These are phyloP conservation scores for Diogma glabrata DNA, from an alignment of 2,888 invertebrate genomes.

Conservation along the genomic window DNA sequence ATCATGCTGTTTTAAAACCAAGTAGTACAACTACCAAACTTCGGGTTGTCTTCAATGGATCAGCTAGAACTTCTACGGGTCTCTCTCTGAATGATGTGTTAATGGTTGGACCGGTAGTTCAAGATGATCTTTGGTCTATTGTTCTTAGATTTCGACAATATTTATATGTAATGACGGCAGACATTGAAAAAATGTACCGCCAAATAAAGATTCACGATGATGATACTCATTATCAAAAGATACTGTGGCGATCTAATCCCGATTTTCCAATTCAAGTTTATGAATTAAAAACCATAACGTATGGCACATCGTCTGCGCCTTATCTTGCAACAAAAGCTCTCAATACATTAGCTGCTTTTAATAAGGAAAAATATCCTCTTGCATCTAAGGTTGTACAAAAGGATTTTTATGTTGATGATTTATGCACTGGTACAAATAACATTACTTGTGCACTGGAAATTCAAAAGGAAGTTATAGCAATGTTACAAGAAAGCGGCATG, in stretches of 20 bases:
- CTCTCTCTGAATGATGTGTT: conserved; percentile 14
- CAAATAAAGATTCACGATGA: conserved; percentile 11
- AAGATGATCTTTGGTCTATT: conserved; percentile 9
- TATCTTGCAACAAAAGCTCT: conserved; percentile 17
- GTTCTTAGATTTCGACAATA: conserved; percentile 12
- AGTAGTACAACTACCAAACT: conserved; percentile 14
- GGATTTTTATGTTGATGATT: conserved; percentile 17
- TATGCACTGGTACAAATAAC: too few species aligned
- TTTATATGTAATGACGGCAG: conserved; percentile 20
- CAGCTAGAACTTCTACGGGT: conserved; percentile 4
- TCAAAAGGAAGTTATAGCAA: too few species aligned
- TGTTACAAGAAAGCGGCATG: too few species aligned
- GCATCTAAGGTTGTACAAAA: conserved; percentile 13
- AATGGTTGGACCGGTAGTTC: conserved; percentile 13
- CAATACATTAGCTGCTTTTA: conserved; percentile 15
- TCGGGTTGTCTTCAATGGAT: conserved; percentile 14
- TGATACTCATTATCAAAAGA: conserved; percentile 18
- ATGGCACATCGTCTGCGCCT: conserved; percentile 17
- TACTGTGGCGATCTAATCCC: conserved; percentile 17
- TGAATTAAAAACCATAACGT: conserved; percentile 17
- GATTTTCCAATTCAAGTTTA: conserved; percentile 14
- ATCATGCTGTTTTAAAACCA: too few species aligned
- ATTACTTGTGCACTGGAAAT: too few species aligned
- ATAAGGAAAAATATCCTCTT: conserved; percentile 14
- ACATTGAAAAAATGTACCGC: conserved; percentile 17